Evolutionary conservation across 2,888 invertebrate species (phyloP).

Genomic region (Lysandra coridon): DNA sequence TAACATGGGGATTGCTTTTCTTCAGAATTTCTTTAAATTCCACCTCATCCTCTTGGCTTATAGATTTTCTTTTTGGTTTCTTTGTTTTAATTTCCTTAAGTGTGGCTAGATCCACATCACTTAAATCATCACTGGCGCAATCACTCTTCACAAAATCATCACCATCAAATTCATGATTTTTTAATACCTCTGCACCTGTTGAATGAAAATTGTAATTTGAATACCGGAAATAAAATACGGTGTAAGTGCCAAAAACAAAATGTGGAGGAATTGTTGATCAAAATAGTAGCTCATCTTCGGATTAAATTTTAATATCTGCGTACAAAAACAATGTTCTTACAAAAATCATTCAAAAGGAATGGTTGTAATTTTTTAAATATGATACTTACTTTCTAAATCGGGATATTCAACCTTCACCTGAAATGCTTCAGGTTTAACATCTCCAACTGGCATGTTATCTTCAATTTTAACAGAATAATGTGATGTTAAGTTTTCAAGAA

Average conservation of each 20-base stretch:
- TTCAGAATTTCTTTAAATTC: conserved; percentile 58
- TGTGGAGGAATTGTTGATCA: no score
- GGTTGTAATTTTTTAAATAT: background rate
- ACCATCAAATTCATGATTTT: conserved; percentile 51
- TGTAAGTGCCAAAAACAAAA: no score
- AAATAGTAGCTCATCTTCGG: no score
- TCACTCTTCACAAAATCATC: conserved; percentile 46
- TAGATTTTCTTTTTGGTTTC: conserved; percentile 51
- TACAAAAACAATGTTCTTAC: no score
- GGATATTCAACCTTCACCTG: conserved; percentile 70
- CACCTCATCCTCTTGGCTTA: conserved; percentile 51
- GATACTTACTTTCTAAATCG: conserved; percentile 65
- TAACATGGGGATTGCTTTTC: conserved; percentile 60
- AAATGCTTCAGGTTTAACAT: conserved; percentile 63
- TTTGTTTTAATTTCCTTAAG: conserved; percentile 59
- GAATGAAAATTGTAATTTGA: background rate
- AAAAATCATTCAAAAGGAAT: no score
- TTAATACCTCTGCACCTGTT: conserved; percentile 52
- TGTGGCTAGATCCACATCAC: conserved; percentile 62
- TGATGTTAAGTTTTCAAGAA: conserved; percentile 46
- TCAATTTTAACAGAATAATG: conserved; percentile 53
- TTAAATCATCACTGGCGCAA: conserved; percentile 50
- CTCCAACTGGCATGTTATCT: conserved; percentile 41
- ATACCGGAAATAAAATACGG: no score
- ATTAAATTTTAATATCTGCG: no score